Conservation (phyloP, 2,797 vertebrate species). For the Heterohyrax brucei region DNA sequence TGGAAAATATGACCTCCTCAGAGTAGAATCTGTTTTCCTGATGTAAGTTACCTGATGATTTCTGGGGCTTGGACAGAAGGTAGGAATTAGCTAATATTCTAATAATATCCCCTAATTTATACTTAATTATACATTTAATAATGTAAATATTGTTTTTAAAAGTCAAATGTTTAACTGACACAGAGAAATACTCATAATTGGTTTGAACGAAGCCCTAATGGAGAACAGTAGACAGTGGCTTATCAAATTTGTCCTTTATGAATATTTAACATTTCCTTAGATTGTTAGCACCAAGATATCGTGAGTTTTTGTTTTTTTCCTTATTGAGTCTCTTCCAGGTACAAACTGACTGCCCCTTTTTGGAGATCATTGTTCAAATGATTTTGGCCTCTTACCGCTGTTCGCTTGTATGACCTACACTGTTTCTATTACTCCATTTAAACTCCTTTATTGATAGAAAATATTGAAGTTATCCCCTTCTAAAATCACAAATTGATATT, state of each 20-base stretch:
- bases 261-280: not conserved
- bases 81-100: conserved; percentile 42
- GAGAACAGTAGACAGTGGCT: conserved; percentile 13
- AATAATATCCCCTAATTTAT: not conserved
- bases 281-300: not conserved
- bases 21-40: conserved; percentile 20
- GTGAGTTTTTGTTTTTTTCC: conserved; percentile 68
- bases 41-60: conserved; percentile 25
- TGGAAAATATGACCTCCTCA: conserved; percentile 19
- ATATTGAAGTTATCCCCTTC: conserved; percentile 41
- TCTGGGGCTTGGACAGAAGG: not conserved
- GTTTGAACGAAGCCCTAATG: conserved; percentile 52
- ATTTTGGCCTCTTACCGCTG: conserved; percentile 9
- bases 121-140: not conserved
- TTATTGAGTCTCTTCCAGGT: conserved; percentile 66
- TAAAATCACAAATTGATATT: conserved; percentile 8
- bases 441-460: conserved; percentile 21
- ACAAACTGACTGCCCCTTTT: conserved; percentile 36
- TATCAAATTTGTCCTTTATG: not conserved
- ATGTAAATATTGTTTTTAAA: conserved; percentile 30
- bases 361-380: conserved; percentile 73
- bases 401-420: conserved; percentile 1
- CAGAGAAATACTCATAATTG: conserved; percentile 37
- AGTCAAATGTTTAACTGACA: conserved; percentile 1
- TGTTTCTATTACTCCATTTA: conserved; percentile 31